Conservation (phyloP, 2,113 vertebrate species). For the Chionomys nivalis region DNA sequence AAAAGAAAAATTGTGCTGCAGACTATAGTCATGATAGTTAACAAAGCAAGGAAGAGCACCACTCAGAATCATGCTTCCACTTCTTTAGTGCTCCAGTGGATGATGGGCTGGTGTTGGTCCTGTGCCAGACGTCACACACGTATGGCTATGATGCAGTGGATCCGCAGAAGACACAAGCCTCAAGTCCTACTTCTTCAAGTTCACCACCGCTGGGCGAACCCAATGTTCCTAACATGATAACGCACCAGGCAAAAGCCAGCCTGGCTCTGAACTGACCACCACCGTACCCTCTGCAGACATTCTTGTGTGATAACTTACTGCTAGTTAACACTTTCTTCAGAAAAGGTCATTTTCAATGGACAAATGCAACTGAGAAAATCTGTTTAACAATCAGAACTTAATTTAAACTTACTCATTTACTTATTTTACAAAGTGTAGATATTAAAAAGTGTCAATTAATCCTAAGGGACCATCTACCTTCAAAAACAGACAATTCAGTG, state of each 20-base stretch:
- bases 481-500: constrained; percentile 77
- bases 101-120: constrained; percentile 58
- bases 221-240: constrained; percentile 72
- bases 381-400: constrained; percentile 82
- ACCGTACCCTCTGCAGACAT: constrained; percentile 70
- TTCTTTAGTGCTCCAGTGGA: constrained; percentile 78
- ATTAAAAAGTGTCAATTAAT: constrained; percentile 82
- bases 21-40: constrained; percentile 88
- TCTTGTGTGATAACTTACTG: constrained; percentile 71
- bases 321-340: constrained; percentile 53
- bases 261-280: constrained; percentile 31
- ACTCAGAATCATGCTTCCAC: constrained; percentile 84
- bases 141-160: constrained; percentile 64
- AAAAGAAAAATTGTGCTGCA: constrained; percentile 89
- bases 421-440: constrained; percentile 77
- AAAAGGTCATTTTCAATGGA: constrained; percentile 68
- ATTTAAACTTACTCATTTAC: constrained; percentile 68
- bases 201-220: background rate
- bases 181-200: constrained; percentile 67
- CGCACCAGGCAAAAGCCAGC: constrained; percentile 69
- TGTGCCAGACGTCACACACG: constrained; percentile 72
- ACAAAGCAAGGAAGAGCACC: constrained; percentile 89
- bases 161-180: constrained; percentile 64
- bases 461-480: constrained; percentile 78
- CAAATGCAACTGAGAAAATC: constrained; percentile 80